Evolutionary conservation across 35 echinoderm and acorn worm genomes (phyloP).

Genomic region (Holothuria glaberrima): DNA sequence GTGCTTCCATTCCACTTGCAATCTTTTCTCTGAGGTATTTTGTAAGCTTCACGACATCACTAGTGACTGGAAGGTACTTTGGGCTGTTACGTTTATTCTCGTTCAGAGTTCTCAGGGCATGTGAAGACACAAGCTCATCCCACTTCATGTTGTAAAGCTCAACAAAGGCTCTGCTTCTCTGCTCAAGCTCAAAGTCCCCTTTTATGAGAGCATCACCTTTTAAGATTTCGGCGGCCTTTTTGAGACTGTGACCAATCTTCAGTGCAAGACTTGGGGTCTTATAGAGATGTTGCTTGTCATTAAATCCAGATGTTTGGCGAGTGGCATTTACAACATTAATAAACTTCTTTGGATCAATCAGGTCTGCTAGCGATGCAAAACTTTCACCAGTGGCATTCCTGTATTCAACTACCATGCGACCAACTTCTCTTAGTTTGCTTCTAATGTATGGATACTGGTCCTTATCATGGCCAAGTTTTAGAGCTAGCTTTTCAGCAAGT

Average conservation of each 20-base stretch:
- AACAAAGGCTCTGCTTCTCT: slow-evolving; percentile 61
- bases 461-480: slow-evolving; percentile 80
- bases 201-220: slow-evolving; percentile 67
- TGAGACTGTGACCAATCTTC: slow-evolving; percentile 80
- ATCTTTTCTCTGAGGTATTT: slow-evolving; percentile 51
- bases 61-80: slow-evolving; percentile 76
- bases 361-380: slow-evolving; percentile 49
- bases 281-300: slow-evolving; percentile 73
- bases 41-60: slow-evolving; percentile 79
- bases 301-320: slow-evolving; percentile 62
- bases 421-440: slow-evolving; percentile 75
- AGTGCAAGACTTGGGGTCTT: slow-evolving; percentile 70
- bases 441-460: slow-evolving; percentile 71
- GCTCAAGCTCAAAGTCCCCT: slow-evolving; percentile 54
- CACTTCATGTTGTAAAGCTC: slow-evolving; percentile 73
- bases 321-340: slow-evolving; percentile 69
- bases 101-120: slow-evolving; percentile 74
- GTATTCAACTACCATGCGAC: slow-evolving; percentile 54
- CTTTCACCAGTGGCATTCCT: slow-evolving; percentile 50
- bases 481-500: slow-evolving; percentile 69
- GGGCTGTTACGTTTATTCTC: slow-evolving; percentile 75
- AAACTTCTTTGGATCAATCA: slow-evolving; percentile 75
- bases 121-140: slow-evolving; percentile 68
- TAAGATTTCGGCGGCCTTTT: slow-evolving; percentile 69
- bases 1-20: slow-evolving; percentile 10